phyloP scores from a whole-genome alignment of 2,888 invertebrate species.

The Sesia apiformis region DNA sequence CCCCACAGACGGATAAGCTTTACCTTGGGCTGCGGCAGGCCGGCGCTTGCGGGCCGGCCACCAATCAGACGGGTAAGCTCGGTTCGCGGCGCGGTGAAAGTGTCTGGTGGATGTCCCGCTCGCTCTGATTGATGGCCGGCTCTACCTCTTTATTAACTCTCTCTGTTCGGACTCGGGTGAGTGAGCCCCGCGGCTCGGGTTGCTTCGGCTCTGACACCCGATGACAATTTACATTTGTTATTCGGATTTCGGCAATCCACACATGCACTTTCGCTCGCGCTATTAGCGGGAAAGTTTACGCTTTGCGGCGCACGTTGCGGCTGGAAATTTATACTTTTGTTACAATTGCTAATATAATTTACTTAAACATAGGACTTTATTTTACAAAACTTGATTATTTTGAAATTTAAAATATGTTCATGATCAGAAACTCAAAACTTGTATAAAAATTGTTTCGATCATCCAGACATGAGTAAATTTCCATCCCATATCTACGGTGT shows the following conservation, averaged over 20 bases:
- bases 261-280: constrained; percentile 69
- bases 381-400: no score
- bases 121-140: constrained; percentile 33
- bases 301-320: no score
- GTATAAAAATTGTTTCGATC: no score
- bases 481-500: no score
- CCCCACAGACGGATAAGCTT: constrained; percentile 74
- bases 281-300: background rate
- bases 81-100: constrained; percentile 58
- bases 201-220: constrained; percentile 26
- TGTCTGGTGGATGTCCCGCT: constrained; percentile 40
- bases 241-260: constrained; percentile 53
- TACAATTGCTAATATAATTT: no score
- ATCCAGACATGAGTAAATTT: no score
- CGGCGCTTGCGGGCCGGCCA: constrained; percentile 61
- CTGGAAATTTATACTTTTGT: no score
- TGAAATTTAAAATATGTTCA: no score
- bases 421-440: no score
- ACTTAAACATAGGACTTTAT: no score
- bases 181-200: constrained; percentile 17
- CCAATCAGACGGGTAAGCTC: constrained; percentile 75
- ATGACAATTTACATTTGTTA: constrained; percentile 31
- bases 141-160: constrained; percentile 14
- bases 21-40: constrained; percentile 44
- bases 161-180: constrained; percentile 40